phyloP scores from a whole-genome alignment of 2,888 invertebrate genomes.

The Sycophila texana region DNA sequence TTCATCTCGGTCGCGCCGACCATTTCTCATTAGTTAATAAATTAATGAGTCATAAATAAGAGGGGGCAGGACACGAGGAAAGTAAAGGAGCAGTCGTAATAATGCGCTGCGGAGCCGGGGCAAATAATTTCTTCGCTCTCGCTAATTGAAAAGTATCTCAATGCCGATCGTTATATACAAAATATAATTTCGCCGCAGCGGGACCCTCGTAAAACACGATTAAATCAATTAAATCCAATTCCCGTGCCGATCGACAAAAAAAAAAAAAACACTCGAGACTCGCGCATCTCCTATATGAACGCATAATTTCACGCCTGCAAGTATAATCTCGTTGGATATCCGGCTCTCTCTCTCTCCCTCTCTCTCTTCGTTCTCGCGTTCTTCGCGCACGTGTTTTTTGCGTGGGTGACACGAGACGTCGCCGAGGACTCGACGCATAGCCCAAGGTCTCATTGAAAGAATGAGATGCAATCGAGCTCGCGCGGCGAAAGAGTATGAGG shows the following conservation, averaged over 20 bases:
- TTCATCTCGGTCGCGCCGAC: neutral
- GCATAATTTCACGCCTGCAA: conserved; percentile 41
- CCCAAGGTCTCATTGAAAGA: conserved; percentile 65
- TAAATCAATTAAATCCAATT: conserved; percentile 43
- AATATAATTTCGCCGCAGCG: conserved; percentile 3
- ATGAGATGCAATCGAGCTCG: conserved; percentile 65
- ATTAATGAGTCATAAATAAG: conserved; percentile 22
- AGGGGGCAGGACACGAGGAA: conserved; percentile 15
- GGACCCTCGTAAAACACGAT: conserved; percentile 38
- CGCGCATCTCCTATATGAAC: neutral
- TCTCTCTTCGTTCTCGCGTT: neutral
- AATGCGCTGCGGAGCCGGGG: neutral
- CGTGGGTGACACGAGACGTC: conserved; percentile 52
- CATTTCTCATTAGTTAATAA: conserved; percentile 7
- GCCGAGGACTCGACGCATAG: conserved; percentile 48
- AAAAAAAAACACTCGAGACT: neutral
- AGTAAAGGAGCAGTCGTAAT: neutral
- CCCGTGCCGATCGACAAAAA: neutral
- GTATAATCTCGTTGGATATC: conserved; percentile 40
- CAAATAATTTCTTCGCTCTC: conserved; percentile 25
- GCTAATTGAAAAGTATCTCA: conserved; percentile 14
- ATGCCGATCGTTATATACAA: neutral
- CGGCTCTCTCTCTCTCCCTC: conserved; percentile 43
- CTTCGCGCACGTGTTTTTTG: conserved; percentile 38
- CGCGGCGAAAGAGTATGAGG: conserved; percentile 47